Evolutionary conservation across 2,797 vertebrate genomes (phyloP).

Genomic region (Allenopithecus nigroviridis): DNA sequence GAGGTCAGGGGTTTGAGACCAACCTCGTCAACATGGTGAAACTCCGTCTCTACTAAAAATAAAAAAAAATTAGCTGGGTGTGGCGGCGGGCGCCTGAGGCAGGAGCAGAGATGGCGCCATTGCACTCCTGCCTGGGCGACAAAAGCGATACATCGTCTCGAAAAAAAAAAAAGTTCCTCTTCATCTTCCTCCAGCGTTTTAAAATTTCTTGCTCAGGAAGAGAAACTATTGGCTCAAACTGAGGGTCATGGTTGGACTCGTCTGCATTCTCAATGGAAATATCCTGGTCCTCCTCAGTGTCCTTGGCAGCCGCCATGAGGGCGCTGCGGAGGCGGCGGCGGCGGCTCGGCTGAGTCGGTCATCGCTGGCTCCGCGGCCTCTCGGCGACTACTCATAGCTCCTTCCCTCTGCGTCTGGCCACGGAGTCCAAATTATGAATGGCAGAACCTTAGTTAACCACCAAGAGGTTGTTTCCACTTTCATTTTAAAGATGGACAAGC

Average conservation of each 20-base stretch:
- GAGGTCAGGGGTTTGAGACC: too few species aligned
- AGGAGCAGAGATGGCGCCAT: too few species aligned
- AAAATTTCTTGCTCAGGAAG: neutral
- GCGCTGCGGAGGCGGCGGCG: neutral
- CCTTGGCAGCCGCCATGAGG: neutral
- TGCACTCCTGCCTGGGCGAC: too few species aligned
- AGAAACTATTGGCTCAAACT: neutral
- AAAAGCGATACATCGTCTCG: too few species aligned
- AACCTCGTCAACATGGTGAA: too few species aligned
- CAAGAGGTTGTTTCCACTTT: constrained; percentile 31
- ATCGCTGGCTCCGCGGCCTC: neutral
- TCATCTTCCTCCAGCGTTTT: neutral
- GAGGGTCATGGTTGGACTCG: neutral
- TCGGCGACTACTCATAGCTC: neutral
- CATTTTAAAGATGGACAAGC: constrained; percentile 45
- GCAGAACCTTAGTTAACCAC: constrained; percentile 7
- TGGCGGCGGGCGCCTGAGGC: too few species aligned
- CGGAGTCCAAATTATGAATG: neutral
- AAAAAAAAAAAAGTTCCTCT: neutral
- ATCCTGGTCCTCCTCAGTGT: neutral
- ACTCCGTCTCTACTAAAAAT: too few species aligned
- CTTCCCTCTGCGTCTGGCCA: neutral
- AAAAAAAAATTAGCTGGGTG: too few species aligned
- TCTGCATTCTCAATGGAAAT: neutral
- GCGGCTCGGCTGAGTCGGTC: neutral